These are phyloP conservation scores for Drosophila pruinosa DNA, from an alignment of 1,140 invertebrate genomes.

Conservation along the genomic window DNA sequence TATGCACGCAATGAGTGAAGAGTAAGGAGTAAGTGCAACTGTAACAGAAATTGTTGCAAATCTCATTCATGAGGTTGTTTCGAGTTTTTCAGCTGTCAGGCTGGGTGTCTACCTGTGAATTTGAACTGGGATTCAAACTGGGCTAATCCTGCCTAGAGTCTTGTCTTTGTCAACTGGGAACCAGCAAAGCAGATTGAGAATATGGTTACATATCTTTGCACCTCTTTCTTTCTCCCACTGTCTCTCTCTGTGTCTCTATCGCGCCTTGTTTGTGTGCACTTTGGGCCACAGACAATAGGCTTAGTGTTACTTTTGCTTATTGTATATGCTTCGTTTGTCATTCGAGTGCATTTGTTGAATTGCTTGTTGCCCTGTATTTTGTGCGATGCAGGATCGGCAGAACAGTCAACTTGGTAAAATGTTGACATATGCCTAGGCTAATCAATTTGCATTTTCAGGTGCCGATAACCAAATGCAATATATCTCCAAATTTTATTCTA, in stretches of 20 bases:
- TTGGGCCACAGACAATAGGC: slow-evolving; percentile 71
- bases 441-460: slow-evolving; percentile 47
- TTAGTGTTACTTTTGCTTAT: slow-evolving; percentile 76
- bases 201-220: background rate
- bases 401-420: slow-evolving; percentile 11
- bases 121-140: slow-evolving; percentile 30
- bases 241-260: slow-evolving; percentile 6
- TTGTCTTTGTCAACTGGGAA: slow-evolving; percentile 35
- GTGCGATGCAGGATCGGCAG: background rate
- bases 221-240: background rate
- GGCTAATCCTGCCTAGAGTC: slow-evolving; percentile 43
- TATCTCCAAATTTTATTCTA: background rate
- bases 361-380: background rate
- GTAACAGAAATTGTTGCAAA: slow-evolving; percentile 43
- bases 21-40: slow-evolving; percentile 13
- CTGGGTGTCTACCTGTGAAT: slow-evolving; percentile 37
- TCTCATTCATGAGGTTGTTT: slow-evolving; percentile 51
- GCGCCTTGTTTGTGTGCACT: slow-evolving; percentile 72
- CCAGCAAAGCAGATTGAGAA: background rate
- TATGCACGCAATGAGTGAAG: too few relatives aligned
- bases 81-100: slow-evolving; percentile 48
- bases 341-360: slow-evolving; percentile 58
- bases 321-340: slow-evolving; percentile 71
- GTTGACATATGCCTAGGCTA: slow-evolving; percentile 41
- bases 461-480: slow-evolving; percentile 7